phyloP scores from a whole-genome alignment of 2,888 invertebrate genomes.

The Limnephilus auricula region DNA sequence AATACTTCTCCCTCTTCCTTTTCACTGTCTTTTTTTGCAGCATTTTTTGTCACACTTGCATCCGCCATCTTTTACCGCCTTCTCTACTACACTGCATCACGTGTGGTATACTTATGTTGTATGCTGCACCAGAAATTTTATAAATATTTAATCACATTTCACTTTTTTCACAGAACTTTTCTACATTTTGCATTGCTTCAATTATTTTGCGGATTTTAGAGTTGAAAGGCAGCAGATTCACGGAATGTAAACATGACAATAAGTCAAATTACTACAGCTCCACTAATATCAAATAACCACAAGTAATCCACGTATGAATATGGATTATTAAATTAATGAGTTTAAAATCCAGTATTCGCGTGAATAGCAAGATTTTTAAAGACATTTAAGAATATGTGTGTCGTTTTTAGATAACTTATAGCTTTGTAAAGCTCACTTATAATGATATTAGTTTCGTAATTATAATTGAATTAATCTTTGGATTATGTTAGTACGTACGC shows the following conservation, averaged over 20 bases:
- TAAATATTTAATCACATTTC: background rate
- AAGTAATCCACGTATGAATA: too few species aligned
- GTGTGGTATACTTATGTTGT: background rate
- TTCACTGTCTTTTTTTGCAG: constrained; percentile 60
- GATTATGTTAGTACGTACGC: background rate
- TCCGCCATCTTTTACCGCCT: constrained; percentile 48
- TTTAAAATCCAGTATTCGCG: background rate
- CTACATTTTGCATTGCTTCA: background rate
- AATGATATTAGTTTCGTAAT: background rate
- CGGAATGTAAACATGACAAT: background rate
- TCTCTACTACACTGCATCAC: constrained; percentile 12
- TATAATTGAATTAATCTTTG: background rate
- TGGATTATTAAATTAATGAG: too few species aligned
- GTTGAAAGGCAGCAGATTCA: background rate
- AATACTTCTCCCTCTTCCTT: constrained; percentile 38
- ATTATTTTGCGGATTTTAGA: background rate
- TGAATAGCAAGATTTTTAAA: too few species aligned
- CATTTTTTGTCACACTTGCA: constrained; percentile 58
- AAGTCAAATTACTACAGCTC: background rate
- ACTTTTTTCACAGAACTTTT: background rate
- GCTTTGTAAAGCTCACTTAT: background rate
- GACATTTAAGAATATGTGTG: background rate
- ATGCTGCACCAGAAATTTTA: background rate
- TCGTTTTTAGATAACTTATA: background rate
- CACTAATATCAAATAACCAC: too few species aligned